These are phyloP conservation scores for Macrophya annulata DNA, from an alignment of 2,888 invertebrate genomes.

Conservation along the genomic window DNA sequence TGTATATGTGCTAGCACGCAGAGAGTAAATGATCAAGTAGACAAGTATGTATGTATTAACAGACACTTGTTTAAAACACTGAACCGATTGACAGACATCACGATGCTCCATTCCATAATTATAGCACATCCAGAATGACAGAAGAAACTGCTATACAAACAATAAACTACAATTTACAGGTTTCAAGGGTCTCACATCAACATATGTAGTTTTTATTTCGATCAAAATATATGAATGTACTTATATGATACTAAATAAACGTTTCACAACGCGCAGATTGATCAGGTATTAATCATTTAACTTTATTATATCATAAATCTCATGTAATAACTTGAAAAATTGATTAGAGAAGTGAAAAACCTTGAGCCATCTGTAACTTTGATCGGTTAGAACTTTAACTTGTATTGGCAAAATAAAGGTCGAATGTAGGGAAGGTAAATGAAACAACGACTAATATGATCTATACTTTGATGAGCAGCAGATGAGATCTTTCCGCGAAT, in stretches of 20 bases:
- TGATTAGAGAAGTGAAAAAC: neutral
- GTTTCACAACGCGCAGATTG: neutral
- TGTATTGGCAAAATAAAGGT: neutral
- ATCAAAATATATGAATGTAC: neutral
- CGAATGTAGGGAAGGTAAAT: neutral
- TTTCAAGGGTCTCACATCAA: constrained; percentile 12
- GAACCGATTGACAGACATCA: constrained; percentile 68
- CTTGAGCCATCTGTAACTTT: neutral
- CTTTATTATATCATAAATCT: neutral
- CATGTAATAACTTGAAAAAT: neutral
- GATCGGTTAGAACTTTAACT: neutral
- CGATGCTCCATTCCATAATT: constrained; percentile 73
- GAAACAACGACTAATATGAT: neutral
- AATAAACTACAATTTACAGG: constrained; percentile 41
- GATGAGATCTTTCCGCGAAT: neutral
- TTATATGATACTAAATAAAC: neutral
- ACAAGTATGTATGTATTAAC: constrained; percentile 32
- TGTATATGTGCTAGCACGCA: constrained; percentile 42
- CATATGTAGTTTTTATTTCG: neutral
- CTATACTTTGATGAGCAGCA: neutral
- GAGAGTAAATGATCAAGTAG: constrained; percentile 10
- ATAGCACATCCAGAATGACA: constrained; percentile 55
- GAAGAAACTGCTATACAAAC: constrained; percentile 59
- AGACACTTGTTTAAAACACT: constrained; percentile 57
- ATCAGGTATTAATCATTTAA: neutral